Percentiles rank a stretch among this genome's conserved stretches.
These are phyloP conservation scores for Scaptomyza polygonia DNA, from an alignment of 2,888 invertebrate genomes.

Conservation along the genomic window DNA sequence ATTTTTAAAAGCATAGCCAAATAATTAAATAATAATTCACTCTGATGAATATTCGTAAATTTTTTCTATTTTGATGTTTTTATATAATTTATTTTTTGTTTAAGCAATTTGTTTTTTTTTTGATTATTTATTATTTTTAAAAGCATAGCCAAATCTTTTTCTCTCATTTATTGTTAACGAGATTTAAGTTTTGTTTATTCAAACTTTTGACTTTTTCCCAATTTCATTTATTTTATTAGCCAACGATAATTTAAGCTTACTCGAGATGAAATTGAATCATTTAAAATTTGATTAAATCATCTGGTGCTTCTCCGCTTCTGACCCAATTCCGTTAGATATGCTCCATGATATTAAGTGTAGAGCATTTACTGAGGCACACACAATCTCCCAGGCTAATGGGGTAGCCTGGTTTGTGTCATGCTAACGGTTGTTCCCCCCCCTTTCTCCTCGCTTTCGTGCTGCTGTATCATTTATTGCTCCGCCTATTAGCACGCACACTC, in stretches of 20 bases:
- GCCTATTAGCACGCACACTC: conserved; percentile 69
- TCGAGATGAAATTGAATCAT: background rate
- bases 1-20: too few relatives aligned
- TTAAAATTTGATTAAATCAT: conserved; percentile 3
- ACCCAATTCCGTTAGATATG: conserved; percentile 30
- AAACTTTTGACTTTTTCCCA: too few relatives aligned
- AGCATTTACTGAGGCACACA: conserved; percentile 28
- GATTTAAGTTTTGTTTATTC: too few relatives aligned
- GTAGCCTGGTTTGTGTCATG: conserved; percentile 56
- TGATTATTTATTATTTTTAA: too few relatives aligned
- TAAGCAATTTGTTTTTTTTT: too few relatives aligned
- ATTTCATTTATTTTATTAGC: background rate
- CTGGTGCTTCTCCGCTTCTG: conserved; percentile 13
- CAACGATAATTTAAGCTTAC: too few relatives aligned
- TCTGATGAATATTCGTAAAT: too few relatives aligned
- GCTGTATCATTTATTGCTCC: conserved; percentile 72
- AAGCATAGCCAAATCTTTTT: too few relatives aligned
- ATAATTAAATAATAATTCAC: too few relatives aligned
- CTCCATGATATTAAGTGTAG: conserved; percentile 32
- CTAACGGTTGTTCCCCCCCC: conserved; percentile 16
- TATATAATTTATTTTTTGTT: too few relatives aligned
- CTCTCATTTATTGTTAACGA: too few relatives aligned
- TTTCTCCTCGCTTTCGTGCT: conserved; percentile 11
- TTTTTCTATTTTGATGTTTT: too few relatives aligned
- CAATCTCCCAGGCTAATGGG: conserved; percentile 19